Percentiles rank a stretch among this genome's conserved stretches.
These are phyloP conservation scores for Orestias chungarensis DNA, from an alignment of 2,797 vertebrate genomes.

Conservation along the genomic window DNA sequence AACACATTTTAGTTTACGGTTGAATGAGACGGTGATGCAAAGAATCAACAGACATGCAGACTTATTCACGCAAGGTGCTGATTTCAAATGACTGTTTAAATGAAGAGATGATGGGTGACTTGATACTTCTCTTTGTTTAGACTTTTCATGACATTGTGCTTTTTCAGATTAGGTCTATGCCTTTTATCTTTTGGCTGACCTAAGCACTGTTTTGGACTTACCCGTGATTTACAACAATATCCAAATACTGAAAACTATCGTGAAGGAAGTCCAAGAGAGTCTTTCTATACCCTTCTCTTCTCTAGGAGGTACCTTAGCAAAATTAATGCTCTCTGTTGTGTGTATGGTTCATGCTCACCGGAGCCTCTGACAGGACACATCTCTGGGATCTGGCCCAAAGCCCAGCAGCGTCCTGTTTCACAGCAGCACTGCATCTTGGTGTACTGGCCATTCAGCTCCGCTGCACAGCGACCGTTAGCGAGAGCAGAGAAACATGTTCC, in stretches of 20 bases:
- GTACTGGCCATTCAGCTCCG: constrained; percentile 88
- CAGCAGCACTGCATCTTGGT: constrained; percentile 96
- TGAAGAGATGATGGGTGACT: constrained; percentile 46
- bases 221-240: not conserved
- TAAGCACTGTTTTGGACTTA: not conserved
- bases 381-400: constrained; percentile 88
- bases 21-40: constrained; percentile 26
- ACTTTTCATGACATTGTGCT: constrained; percentile 55
- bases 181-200: constrained; percentile 5
- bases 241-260: not conserved
- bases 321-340: constrained; percentile 4
- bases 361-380: constrained; percentile 95
- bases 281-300: not conserved
- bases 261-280: not conserved
- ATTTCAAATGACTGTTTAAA: constrained; percentile 32
- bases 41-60: constrained; percentile 39
- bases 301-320: not conserved
- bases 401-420: constrained; percentile 95
- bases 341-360: constrained; percentile 77
- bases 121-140: constrained; percentile 48
- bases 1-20: not conserved
- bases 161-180: constrained; percentile 35
- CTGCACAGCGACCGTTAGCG: constrained; percentile 90
- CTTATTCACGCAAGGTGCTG: constrained; percentile 41
- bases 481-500: constrained; percentile 92